Base-by-base conservation (phyloP, 2,113 vertebrate genomes). In the Ahaetulla prasina region DNA sequence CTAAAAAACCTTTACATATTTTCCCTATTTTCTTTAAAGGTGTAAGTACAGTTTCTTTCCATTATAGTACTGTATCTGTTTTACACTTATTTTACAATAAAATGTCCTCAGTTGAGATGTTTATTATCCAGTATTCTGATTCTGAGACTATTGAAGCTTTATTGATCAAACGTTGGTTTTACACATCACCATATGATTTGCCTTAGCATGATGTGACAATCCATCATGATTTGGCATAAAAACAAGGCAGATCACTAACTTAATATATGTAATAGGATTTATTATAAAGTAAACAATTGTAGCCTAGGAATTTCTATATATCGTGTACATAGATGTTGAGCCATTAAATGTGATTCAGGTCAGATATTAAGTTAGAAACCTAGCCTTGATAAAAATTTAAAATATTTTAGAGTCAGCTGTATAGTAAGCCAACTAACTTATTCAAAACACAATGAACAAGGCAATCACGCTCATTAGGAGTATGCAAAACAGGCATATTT, bases 51-150 rank as follows among this genome's bases (percentile, higher is more conserved):
- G 47, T 93, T 96, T 95, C 94, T 90, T n/a, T 85, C 49, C 87
- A 63, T 45, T 89, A 23, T 55, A 93, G 50, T 68, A 63, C 39
- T 91, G 47, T 86, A 43, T n/a, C 49, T 91, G 74, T 63, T 92
- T 92, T 86, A n/a, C 85, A 93, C 94, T 89, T 74, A 92, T 95
- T 95, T 94, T 91, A 80, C 92, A 96, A 95, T 96, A 96, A 96
- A 96, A 87, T 94, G 60, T 91, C 92, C 94, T 54, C 27, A 95
- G 95, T 53, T 85, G 87, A 0, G 5, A 55, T 90, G 84, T 91
- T 43, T 94, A 68, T 85, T 68, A 91, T 89, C 94, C 94, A 93
- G 94, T 94, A 94, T 91, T 91, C 87, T 68, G 90, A 92, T 80
- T 84, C 92, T 95, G 74, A 80, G 43, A 10, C 74, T 43, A 22